phyloP scores from a whole-genome alignment of 2,797 vertebrate species.

The Acanthis flammea region DNA sequence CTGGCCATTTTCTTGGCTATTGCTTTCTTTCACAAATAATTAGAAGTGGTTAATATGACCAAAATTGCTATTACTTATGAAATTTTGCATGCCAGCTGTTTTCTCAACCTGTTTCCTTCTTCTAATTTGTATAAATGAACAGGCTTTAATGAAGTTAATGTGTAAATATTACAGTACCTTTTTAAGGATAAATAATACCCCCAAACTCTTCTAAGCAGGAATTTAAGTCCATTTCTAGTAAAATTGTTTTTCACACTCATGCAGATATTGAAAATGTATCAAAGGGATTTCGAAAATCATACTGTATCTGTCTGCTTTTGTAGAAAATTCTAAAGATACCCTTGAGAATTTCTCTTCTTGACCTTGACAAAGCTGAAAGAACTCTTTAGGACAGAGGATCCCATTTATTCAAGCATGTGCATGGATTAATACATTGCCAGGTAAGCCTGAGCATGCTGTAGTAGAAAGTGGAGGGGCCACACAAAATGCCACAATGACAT shows the following conservation, averaged over 20 bases:
- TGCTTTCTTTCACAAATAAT: not conserved
- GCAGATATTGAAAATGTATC: not conserved
- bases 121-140: not conserved
- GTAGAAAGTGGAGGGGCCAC: not conserved
- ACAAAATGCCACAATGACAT: not conserved
- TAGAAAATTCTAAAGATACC: not conserved
- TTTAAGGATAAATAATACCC: not conserved
- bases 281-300: not conserved
- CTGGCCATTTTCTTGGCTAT: not conserved
- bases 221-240: not conserved
- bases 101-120: not conserved
- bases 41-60: not conserved
- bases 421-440: not conserved
- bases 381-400: not conserved
- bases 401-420: not conserved
- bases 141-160: not conserved
- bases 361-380: not conserved
- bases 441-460: not conserved
- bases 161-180: not conserved
- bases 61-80: not conserved
- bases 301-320: not conserved
- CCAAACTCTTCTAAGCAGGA: not conserved
- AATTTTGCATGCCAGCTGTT: not conserved
- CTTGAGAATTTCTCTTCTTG: not conserved
- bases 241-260: not conserved